Base-by-base conservation (phyloP, 2,888 invertebrate genomes). In the Epinotia demarniana region DNA sequence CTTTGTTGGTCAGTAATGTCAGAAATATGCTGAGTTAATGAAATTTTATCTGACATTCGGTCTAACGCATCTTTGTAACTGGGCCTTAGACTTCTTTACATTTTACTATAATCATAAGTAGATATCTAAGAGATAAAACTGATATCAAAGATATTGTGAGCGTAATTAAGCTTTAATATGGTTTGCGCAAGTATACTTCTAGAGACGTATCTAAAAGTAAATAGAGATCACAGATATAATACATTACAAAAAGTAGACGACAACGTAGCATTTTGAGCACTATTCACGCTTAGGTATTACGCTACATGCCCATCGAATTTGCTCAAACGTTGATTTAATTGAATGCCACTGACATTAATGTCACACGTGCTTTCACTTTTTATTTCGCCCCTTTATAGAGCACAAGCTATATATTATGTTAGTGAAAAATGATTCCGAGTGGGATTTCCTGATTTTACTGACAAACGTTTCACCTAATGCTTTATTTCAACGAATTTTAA, bases 201-300 rank as follows among this genome's bases (percentile, higher is more conserved):
- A 46, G 75, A 72, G 39, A 67, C 57, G 46, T 75, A 67, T 71
- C 67, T 72, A 67, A 67, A 60, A 62, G 11, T 66, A 66, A 55
- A 72, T 75, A 71, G 61, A 75, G n/a, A 57, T 72, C 67, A 72
- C 67, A 67, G 61, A 67, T 57, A 13, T 49, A 49, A 12, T 60
- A 60, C 27, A 64, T 75, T 46, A 70, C 60, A 61, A 33, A 43
- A 62, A 16, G 49, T 75, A 72, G 72, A 72, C 33, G 18, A 18
- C 39, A 53, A 60, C 60, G 57, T 75, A 75, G 66, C 39, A 60
- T 75, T 70, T 71, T 33, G 46, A 55, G 71, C 80, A 81, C 79
- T 80, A 81, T 73, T 78, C 78, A 78, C 73, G 78, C 77, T 76
- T 77, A 74, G 72, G 79, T 78, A 49, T 58, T 58, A 67, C 23